phyloP scores from a whole-genome alignment of 2,113 vertebrate genomes.

The Tor tambroides region DNA sequence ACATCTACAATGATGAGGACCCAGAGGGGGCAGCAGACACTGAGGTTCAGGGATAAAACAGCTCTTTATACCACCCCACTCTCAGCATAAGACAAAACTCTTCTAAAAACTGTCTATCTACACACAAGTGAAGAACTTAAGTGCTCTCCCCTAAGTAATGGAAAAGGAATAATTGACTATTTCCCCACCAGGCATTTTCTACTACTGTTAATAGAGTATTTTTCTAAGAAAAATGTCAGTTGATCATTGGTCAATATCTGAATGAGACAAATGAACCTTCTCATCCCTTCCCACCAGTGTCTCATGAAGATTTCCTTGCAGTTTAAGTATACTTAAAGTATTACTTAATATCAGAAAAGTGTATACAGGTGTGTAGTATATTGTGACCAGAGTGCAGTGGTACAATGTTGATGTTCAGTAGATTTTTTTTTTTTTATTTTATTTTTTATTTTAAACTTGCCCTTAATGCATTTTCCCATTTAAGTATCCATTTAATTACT shows the following conservation, averaged over 20 bases:
- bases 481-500: conserved; percentile 11
- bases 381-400: conserved; percentile 44
- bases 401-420: conserved; percentile 19
- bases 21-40: conserved; percentile 94
- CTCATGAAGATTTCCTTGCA: background rate
- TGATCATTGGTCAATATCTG: conserved; percentile 34
- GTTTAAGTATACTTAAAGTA: conserved; percentile 30
- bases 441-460: conserved; percentile 25
- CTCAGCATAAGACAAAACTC: conserved; percentile 27
- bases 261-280: conserved; percentile 21
- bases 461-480: conserved; percentile 17
- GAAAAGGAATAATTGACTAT: conserved; percentile 14
- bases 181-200: conserved; percentile 33
- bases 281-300: conserved; percentile 12
- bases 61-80: conserved; percentile 2
- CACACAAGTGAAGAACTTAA: conserved; percentile 26
- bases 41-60: conserved; percentile 80
- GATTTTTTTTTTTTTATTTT: conserved; percentile 17
- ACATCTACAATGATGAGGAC: conserved; percentile 98
- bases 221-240: conserved; percentile 58
- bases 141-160: conserved; percentile 33
- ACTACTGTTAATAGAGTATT: conserved; percentile 58
- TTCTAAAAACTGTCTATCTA: conserved; percentile 36
- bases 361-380: conserved; percentile 15
- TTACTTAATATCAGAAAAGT: conserved; percentile 6